phyloP scores from a whole-genome alignment of 53 echinoderm and acorn worm species.

The Holothuria leucospilota region DNA sequence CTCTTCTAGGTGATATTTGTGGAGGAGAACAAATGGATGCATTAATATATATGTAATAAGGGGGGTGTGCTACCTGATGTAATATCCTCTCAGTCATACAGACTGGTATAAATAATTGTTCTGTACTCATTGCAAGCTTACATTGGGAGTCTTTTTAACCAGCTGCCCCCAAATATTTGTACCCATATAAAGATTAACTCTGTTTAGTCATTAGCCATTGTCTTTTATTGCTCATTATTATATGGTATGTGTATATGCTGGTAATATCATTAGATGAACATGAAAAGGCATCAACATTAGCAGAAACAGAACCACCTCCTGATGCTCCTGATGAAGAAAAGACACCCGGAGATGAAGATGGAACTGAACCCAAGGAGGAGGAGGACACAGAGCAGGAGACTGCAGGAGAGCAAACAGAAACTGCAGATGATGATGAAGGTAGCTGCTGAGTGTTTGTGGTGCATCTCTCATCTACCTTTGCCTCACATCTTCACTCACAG shows the following conservation, averaged over 20 bases:
- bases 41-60: too few relatives aligned
- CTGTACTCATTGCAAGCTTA: too few relatives aligned
- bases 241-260: neutral
- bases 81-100: too few relatives aligned
- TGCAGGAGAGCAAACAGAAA: constrained; percentile 27
- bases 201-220: too few relatives aligned
- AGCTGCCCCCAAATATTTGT: too few relatives aligned
- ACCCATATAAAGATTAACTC: too few relatives aligned
- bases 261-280: constrained; percentile 55
- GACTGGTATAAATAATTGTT: too few relatives aligned
- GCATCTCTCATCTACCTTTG: neutral
- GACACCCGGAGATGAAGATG: constrained; percentile 46
- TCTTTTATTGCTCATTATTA: too few relatives aligned
- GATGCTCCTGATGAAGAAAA: constrained; percentile 44
- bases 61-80: too few relatives aligned
- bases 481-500: neutral
- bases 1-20: too few relatives aligned
- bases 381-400: constrained; percentile 52
- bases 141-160: too few relatives aligned
- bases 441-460: neutral
- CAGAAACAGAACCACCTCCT: constrained; percentile 72
- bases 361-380: constrained; percentile 47
- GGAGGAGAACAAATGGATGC: too few relatives aligned
- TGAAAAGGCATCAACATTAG: constrained; percentile 62
- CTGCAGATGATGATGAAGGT: constrained; percentile 55